Evolutionary conservation across 2,113 vertebrate species (phyloP), one percentile per base, ranked within the genome.

Genomic region (Catharus minimus): DNA sequence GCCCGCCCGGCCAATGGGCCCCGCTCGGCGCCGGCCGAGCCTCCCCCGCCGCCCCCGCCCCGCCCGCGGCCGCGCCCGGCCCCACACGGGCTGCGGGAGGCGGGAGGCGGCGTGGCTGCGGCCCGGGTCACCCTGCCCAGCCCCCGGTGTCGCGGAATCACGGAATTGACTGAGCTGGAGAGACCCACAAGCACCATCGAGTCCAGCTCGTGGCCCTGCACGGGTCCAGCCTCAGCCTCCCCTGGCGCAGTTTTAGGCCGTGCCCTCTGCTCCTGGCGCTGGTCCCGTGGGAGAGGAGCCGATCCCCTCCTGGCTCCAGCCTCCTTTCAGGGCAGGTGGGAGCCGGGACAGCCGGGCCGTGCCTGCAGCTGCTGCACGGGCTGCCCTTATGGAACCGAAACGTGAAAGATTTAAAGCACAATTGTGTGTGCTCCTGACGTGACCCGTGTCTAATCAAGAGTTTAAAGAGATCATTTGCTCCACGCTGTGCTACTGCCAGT

Each of bases 321-420:
- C 33, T 10, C 33, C 33, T 19, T 20, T 9, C 16, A 4, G 30
- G 2, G 57, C 66, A 19, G 49, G 24, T 13, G 53, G 28, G 3
- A 32, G 22, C 15, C 2, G 1, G 82, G 46, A 2, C 36, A 3
- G 4, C 50, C 65, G 1, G 61, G 68, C 82, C 4, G 61, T 9
- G 39, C 4, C 74, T 19, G 44, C 15, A 19, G 71, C 43, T 11
- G 9, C 84, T 8, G 66, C 44, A 1, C 0, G 15, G 66, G 82
- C 1, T 6, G 19, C 4, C 6, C 11, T 13, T 3, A 5, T 0
- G 21, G 44, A 38, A 39, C 18, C 60, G 5, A 1, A 6, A 0
- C 7, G n/a, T 4, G 0, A 3, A 11, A 13, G 28, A 22, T 61
- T 10, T 26, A 47, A 52, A 47, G 21, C 2, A 2, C 8, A 3